Evolutionary conservation across 35 echinoderm and acorn worm species (phyloP).

Genomic region (Lytechinus variegatus): DNA sequence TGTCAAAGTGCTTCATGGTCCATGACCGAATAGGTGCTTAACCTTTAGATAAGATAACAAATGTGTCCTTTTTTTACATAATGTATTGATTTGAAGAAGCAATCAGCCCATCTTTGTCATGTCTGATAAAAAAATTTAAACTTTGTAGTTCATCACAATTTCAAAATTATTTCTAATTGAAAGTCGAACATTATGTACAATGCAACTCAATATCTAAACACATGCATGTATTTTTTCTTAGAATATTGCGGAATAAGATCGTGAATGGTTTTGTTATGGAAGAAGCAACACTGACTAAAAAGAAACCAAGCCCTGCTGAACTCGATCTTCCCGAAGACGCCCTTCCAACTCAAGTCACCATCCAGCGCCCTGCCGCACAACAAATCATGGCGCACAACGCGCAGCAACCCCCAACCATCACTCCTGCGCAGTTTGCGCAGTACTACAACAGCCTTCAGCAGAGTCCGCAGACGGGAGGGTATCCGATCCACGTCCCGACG

Average conservation of each 20-base stretch:
- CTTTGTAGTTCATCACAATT: too few relatives aligned
- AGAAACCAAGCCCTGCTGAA: not conserved
- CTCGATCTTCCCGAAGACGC: not conserved
- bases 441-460: slow-evolving; percentile 23
- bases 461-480: not conserved
- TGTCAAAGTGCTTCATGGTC: too few relatives aligned
- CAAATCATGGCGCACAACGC: slow-evolving; percentile 27
- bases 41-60: too few relatives aligned
- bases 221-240: slow-evolving; percentile 8
- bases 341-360: not conserved
- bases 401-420: not conserved
- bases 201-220: not conserved
- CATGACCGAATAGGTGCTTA: too few relatives aligned
- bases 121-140: too few relatives aligned
- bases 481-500: slow-evolving; percentile 35
- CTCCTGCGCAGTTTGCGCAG: slow-evolving; percentile 38
- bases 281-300: slow-evolving; percentile 78
- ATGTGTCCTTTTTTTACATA: too few relatives aligned
- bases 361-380: not conserved
- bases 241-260: slow-evolving; percentile 94
- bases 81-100: too few relatives aligned
- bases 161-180: too few relatives aligned
- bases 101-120: too few relatives aligned
- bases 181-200: too few relatives aligned
- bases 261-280: slow-evolving; percentile 79